Evolutionary conservation across 2,797 vertebrate species (phyloP).

Genomic region (Manis pentadactyla): DNA sequence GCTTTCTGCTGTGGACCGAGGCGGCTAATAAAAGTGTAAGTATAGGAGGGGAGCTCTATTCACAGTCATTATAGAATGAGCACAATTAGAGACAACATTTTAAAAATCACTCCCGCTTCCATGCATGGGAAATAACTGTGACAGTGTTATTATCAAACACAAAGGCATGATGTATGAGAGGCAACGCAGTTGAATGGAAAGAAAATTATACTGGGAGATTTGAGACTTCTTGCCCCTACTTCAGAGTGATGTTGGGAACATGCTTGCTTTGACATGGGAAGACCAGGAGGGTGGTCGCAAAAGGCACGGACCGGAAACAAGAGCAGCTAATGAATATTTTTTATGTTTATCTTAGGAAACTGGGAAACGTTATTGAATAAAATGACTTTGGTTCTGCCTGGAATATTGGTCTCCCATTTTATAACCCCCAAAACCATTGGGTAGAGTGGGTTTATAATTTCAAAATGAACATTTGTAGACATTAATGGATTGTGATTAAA

Average conservation of each 20-base stretch:
- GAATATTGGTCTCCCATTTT: background rate
- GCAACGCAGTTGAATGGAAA: constrained; percentile 19
- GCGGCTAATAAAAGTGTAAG: background rate
- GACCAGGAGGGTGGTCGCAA: constrained; percentile 27
- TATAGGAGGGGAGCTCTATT: background rate
- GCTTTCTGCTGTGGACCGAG: background rate
- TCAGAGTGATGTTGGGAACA: constrained; percentile 21
- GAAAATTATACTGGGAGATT: constrained; percentile 57
- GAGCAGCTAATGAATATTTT: constrained; percentile 40
- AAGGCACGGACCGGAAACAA: constrained; percentile 54
- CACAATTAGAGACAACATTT: constrained; percentile 17
- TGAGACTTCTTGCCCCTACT: constrained; percentile 54
- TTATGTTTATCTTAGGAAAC: constrained; percentile 55
- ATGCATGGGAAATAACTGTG: background rate
- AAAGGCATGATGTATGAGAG: constrained; percentile 47
- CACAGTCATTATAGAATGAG: background rate
- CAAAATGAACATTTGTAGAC: background rate
- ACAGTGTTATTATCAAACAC: constrained; percentile 39
- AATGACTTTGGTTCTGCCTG: background rate
- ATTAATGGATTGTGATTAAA: background rate
- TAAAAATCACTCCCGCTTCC: background rate
- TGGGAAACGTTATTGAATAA: constrained; percentile 28
- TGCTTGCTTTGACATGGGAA: constrained; percentile 59
- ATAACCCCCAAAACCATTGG: background rate
- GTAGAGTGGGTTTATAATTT: background rate